Conservation (phyloP, 92 coral and sea anemone species). For the Phenganax marumi region DNA sequence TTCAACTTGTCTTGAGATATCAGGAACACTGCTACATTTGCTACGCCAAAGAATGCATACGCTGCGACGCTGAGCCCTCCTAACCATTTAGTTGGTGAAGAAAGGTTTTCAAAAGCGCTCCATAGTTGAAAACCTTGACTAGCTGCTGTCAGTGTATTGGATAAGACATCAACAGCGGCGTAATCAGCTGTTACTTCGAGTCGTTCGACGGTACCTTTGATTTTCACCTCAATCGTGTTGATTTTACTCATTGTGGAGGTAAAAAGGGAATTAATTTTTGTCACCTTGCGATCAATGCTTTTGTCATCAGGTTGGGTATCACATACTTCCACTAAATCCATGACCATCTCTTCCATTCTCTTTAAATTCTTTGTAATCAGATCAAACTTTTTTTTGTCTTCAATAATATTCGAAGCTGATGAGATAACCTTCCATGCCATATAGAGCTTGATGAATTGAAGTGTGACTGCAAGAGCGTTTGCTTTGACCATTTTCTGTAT, state of each 20-base stretch:
- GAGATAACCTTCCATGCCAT: conserved; percentile 65
- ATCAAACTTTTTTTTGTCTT: conserved; percentile 49
- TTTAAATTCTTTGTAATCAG: conserved; percentile 49
- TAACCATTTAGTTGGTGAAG: conserved; percentile 45
- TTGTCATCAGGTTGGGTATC: conserved; percentile 52
- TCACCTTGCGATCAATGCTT: conserved; percentile 49
- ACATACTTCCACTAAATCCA: conserved; percentile 55
- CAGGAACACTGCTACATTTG: conserved; percentile 32
- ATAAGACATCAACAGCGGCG: conserved; percentile 58
- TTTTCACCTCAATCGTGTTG: conserved; percentile 52
- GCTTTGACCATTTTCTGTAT: conserved; percentile 61
- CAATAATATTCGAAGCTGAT: conserved; percentile 61
- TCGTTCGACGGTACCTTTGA: conserved; percentile 66
- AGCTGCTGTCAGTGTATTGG: conserved; percentile 54
- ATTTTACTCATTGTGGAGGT: conserved; percentile 54
- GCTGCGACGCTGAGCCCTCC: conserved; percentile 48
- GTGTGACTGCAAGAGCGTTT: conserved; percentile 45
- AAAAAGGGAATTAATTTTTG: conserved; percentile 55
- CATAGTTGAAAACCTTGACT: conserved; percentile 62
- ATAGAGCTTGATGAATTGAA: conserved; percentile 59
- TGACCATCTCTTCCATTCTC: conserved; percentile 61
- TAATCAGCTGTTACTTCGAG: conserved; percentile 62
- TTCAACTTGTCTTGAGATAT: conserved; percentile 48
- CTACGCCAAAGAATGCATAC: conserved; percentile 45
- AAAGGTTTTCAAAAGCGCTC: conserved; percentile 52